phyloP scores from a whole-genome alignment of 2,113 vertebrate species.

The Pyrgilauda ruficollis region DNA sequence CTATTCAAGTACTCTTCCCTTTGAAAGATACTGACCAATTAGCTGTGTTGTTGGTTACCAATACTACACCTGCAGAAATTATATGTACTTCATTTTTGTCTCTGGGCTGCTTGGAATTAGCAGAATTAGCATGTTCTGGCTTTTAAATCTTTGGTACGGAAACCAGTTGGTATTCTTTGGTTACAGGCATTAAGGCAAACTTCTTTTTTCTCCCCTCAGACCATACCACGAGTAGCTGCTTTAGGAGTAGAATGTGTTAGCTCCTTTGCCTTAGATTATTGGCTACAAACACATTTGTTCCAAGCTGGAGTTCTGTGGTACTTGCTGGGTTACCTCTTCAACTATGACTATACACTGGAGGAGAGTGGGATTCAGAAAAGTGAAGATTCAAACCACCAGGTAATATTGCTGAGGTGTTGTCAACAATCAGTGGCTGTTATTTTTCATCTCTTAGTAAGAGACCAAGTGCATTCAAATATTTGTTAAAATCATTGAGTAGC shows the following conservation, averaged over 20 bases:
- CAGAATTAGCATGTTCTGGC: not conserved
- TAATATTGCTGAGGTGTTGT: conserved; percentile 22
- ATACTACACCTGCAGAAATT: not conserved
- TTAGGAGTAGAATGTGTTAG: conserved; percentile 91
- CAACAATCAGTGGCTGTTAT: not conserved
- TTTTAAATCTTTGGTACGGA: not conserved
- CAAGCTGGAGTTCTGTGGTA: conserved; percentile 96
- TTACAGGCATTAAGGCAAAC: not conserved
- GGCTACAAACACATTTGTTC: conserved; percentile 94
- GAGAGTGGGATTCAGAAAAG: conserved; percentile 95
- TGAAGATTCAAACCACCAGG: conserved; percentile 96
- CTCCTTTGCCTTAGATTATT: conserved; percentile 95
- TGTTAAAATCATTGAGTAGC: not conserved
- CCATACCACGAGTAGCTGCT: conserved; percentile 85
- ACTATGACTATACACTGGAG: conserved; percentile 95
- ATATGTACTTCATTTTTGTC: not conserved
- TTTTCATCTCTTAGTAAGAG: not conserved
- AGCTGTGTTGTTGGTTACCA: not conserved
- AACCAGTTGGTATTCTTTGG: not conserved
- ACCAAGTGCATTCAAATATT: not conserved
- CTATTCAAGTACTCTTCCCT: not conserved
- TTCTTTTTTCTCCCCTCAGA: conserved; percentile 58
- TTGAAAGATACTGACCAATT: not conserved
- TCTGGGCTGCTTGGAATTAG: not conserved
- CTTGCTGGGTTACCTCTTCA: conserved; percentile 91